Percentiles rank a stretch among this genome's conserved stretches.
These are phyloP conservation scores for Rotaria sp. DNA, from an alignment of 2,888 invertebrate species.

Conservation along the genomic window DNA sequence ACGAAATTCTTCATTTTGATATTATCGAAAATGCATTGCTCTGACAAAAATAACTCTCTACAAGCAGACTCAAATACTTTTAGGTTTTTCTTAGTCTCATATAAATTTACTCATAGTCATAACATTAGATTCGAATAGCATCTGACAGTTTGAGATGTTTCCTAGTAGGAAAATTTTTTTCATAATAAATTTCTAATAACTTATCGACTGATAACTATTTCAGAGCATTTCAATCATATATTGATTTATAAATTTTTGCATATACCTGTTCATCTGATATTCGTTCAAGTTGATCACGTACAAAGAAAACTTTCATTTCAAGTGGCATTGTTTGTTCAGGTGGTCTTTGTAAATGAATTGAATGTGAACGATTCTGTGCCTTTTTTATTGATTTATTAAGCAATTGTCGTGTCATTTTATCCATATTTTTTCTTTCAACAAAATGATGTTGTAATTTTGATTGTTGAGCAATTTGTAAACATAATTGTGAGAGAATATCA, in stretches of 20 bases:
- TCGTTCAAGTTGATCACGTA: neutral
- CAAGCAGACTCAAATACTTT: no score
- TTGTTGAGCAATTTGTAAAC: slow-evolving; percentile 25
- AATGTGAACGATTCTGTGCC: neutral
- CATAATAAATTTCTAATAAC: no score
- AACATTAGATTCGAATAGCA: no score
- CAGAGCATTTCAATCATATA: no score
- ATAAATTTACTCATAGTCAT: no score
- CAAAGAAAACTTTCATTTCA: slow-evolving; percentile 28
- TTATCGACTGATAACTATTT: no score
- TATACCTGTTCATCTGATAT: neutral
- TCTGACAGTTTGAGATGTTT: no score
- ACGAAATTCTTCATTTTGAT: no score
- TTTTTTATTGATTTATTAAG: neutral
- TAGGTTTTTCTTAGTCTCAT: no score
- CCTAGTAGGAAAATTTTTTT: no score
- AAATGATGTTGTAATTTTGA: slow-evolving; percentile 19
- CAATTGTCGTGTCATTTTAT: neutral
- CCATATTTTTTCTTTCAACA: slow-evolving; percentile 24
- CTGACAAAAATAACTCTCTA: no score
- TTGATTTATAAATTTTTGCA: neutral
- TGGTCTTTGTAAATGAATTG: neutral
- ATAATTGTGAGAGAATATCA: slow-evolving; percentile 6
- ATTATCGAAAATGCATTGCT: no score
- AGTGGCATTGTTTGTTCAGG: neutral